Conservation (phyloP, 2,797 vertebrate genomes). For the Poecilia velifera region DNA sequence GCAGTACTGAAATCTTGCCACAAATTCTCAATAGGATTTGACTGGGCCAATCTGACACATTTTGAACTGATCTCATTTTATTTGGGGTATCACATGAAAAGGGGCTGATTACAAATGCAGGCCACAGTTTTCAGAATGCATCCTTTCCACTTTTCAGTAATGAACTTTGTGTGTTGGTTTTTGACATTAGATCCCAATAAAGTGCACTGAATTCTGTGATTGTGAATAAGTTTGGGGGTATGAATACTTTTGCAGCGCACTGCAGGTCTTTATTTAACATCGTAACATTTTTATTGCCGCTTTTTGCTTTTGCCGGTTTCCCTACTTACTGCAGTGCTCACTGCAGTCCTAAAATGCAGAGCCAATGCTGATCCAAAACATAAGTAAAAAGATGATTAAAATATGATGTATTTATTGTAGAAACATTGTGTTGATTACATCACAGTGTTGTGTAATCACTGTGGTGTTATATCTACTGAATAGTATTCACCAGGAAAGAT, state of each 20-base stretch:
- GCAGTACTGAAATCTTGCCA: neutral
- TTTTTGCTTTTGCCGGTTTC: neutral
- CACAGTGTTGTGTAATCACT: slow-evolving; percentile 4
- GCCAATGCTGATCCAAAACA: neutral
- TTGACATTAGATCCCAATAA: neutral
- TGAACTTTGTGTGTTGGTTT: neutral
- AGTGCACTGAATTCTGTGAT: no score
- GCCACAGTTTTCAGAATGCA: neutral
- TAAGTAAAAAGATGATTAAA: neutral
- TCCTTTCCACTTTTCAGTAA: neutral
- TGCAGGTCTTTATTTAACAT: neutral
- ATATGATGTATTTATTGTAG: neutral
- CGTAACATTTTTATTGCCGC: neutral
- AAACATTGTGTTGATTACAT: neutral
- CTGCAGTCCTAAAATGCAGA: slow-evolving; percentile 6
- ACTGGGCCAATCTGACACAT: neutral
- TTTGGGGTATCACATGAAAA: neutral
- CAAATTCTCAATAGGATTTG: neutral
- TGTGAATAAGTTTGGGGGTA: neutral
- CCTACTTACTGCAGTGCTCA: neutral
- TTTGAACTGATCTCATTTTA: neutral
- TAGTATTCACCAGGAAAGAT: neutral
- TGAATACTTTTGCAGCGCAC: neutral
- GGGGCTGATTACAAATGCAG: neutral
- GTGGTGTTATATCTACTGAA: neutral